A percentile compares a stretch with the other conserved stretches of the same genome.
These are phyloP conservation scores for Paralvinella palmiformis DNA, from an alignment of 1,140 invertebrate species.

Conservation along the genomic window DNA sequence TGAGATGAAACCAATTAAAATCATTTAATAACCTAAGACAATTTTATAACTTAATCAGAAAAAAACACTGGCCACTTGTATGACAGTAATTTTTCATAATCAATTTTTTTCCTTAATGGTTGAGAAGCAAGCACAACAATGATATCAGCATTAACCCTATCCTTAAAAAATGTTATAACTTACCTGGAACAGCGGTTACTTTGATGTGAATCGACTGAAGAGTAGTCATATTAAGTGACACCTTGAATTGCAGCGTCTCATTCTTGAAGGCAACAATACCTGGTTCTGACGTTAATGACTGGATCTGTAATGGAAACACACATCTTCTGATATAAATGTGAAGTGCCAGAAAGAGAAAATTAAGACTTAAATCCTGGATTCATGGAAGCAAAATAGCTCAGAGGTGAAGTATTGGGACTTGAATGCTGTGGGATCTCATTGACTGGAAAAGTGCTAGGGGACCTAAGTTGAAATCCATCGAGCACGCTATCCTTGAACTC, in stretches of 20 bases:
- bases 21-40: neutral
- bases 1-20: slow-evolving; percentile 5
- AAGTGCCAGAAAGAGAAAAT: too few relatives aligned
- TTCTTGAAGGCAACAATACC: slow-evolving; percentile 83
- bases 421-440: neutral
- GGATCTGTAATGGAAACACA: slow-evolving; percentile 55
- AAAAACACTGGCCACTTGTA: neutral
- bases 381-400: neutral
- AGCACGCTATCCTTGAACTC: neutral
- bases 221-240: slow-evolving; percentile 75
- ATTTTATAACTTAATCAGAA: neutral
- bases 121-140: too few relatives aligned
- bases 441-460: neutral
- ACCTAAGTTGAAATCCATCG: neutral
- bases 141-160: neutral
- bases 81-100: neutral
- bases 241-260: slow-evolving; percentile 76
- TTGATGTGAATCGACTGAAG: slow-evolving; percentile 87
- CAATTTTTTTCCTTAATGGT: too few relatives aligned
- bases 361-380: neutral
- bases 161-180: neutral
- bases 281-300: slow-evolving; percentile 67
- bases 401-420: neutral
- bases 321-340: neutral
- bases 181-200: slow-evolving; percentile 66